Evolutionary conservation across 2,888 invertebrate genomes (phyloP).

Genomic region (Tetanocera ferruginea): DNA sequence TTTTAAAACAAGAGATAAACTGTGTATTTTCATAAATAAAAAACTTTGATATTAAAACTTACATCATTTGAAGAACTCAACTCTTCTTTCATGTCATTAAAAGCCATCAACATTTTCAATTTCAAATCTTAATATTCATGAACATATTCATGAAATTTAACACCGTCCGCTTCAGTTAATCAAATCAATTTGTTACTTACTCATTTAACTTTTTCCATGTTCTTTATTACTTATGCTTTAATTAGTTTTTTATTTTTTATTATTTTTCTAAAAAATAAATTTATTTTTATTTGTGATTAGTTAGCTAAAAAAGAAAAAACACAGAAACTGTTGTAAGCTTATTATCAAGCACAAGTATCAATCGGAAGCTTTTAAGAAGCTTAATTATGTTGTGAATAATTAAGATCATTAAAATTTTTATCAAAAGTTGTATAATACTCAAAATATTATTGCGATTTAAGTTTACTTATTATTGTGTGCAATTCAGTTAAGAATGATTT

Average conservation of each 20-base stretch:
- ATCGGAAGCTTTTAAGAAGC: slow-evolving; percentile 13
- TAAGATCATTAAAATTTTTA: background rate
- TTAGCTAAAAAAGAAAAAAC: too few species aligned
- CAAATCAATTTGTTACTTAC: background rate
- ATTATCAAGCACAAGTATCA: background rate
- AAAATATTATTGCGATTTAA: slow-evolving; percentile 8
- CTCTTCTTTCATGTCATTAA: too few species aligned
- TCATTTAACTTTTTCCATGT: background rate
- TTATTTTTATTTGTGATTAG: slow-evolving; percentile 13
- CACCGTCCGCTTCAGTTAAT: background rate
- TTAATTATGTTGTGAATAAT: background rate
- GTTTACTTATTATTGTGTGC: slow-evolving; percentile 18
- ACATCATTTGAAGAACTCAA: too few species aligned
- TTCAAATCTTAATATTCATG: too few species aligned
- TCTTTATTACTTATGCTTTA: slow-evolving; percentile 7
- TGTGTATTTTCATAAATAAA: too few species aligned
- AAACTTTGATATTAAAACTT: too few species aligned
- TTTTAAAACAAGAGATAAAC: too few species aligned
- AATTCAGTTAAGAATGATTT: slow-evolving; percentile 17
- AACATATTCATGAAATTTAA: too few species aligned
- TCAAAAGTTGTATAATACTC: slow-evolving; percentile 31
- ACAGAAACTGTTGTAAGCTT: too few species aligned
- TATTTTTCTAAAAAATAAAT: slow-evolving; percentile 22
- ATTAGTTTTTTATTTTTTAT: slow-evolving; percentile 4
- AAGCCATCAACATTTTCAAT: too few species aligned